A percentile compares a stretch with the other conserved stretches of the same genome.
Evolutionary conservation across 2,888 invertebrate genomes (phyloP).

Genomic region (Drosophila glabriapex): DNA sequence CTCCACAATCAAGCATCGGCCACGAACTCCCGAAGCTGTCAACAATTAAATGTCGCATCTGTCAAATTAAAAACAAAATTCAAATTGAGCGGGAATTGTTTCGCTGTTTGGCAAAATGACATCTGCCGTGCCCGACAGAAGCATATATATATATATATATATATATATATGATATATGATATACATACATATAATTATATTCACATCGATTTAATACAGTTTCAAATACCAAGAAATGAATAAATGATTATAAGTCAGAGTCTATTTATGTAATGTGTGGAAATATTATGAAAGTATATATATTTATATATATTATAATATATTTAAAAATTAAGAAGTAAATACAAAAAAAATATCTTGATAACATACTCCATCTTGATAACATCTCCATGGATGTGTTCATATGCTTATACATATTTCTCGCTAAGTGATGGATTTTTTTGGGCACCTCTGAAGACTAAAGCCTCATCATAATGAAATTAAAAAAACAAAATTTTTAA

Average conservation of each 20-base stretch:
- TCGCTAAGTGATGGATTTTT: not conserved
- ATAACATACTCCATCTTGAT: too few relatives aligned
- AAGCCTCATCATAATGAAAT: constrained; percentile 47
- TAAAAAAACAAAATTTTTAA: constrained; percentile 59
- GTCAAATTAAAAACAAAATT: constrained; percentile 60
- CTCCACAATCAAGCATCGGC: not conserved
- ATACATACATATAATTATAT: not conserved
- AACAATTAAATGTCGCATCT: constrained; percentile 68
- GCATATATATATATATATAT: not conserved
- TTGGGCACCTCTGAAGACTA: constrained; percentile 12
- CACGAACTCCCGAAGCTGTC: constrained; percentile 39
- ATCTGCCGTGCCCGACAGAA: not conserved
- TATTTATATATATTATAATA: too few relatives aligned
- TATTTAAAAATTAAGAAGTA: not conserved
- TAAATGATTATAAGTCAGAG: not conserved
- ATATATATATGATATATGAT: not conserved
- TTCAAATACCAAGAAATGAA: not conserved
- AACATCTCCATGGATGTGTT: not conserved
- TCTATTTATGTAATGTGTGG: not conserved
- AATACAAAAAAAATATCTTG: not conserved
- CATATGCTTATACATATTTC: not conserved
- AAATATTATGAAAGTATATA: not conserved
- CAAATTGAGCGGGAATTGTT: constrained; percentile 55
- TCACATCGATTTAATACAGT: not conserved
- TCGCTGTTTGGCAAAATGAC: constrained; percentile 37